Conservation (phyloP, 64 coral and sea anemone genomes). For the Actinia tenebrosa region DNA sequence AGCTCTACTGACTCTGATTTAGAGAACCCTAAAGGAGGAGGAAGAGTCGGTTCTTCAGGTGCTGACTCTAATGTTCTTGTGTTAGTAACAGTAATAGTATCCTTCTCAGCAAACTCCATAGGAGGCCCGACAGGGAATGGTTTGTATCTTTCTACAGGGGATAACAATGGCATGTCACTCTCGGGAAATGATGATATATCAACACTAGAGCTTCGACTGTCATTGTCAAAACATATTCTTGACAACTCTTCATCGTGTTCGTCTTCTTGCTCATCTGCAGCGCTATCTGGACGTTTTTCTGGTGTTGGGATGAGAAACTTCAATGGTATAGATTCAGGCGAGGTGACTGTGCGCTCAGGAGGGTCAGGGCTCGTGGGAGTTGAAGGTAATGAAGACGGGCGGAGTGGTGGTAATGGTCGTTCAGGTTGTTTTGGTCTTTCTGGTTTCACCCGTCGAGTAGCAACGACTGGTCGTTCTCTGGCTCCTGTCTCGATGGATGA, state of each 20-base stretch:
- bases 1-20: background rate
- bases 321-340: conserved; percentile 7
- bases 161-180: background rate
- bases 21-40: background rate
- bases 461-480: background rate
- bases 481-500: background rate
- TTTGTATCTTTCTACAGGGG: conserved; percentile 6
- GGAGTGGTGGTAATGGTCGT: background rate
- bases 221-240: conserved; percentile 9
- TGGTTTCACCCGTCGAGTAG: background rate
- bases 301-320: conserved; percentile 23
- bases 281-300: background rate
- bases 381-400: background rate
- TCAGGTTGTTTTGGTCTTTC: background rate
- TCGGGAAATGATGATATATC: conserved; percentile 2
- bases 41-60: background rate
- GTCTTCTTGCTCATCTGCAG: background rate
- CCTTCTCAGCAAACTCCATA: background rate
- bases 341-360: background rate
- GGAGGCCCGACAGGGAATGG: background rate
- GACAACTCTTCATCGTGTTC: background rate
- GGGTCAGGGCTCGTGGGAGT: background rate
- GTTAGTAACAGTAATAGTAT: background rate
- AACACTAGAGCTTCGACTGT: conserved; percentile 23
- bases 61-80: background rate